Percentiles rank a stretch among this genome's conserved stretches.
Evolutionary conservation across 2,113 vertebrate species (phyloP).

Genomic region (Actenoides hombroni): DNA sequence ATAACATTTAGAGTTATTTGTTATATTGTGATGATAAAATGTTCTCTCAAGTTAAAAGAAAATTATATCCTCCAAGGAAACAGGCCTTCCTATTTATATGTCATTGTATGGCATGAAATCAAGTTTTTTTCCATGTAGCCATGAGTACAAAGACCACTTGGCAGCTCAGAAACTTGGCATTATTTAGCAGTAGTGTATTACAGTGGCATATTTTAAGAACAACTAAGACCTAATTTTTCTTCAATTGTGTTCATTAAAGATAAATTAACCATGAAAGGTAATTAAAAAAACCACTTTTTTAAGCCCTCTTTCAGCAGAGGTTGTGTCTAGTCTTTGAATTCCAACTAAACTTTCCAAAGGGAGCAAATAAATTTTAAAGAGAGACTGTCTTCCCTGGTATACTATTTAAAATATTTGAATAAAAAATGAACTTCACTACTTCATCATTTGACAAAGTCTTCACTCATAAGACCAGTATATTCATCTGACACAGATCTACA

Average conservation of each 20-base stretch:
- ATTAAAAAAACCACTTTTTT: not conserved
- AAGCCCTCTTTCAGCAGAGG: not conserved
- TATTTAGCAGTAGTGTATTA: not conserved
- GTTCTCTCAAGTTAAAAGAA: constrained; percentile 22
- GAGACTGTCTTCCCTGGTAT: not conserved
- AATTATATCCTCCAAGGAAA: constrained; percentile 46
- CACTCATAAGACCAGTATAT: not conserved
- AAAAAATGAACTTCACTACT: not conserved
- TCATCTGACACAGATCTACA: not conserved
- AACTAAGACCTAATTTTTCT: not conserved
- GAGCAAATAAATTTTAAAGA: not conserved
- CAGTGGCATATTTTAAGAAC: not conserved
- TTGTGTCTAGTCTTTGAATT: not conserved
- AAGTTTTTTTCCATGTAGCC: not conserved
- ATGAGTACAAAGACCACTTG: not conserved
- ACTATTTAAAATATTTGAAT: not conserved
- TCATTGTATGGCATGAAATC: constrained; percentile 36
- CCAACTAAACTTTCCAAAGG: not conserved
- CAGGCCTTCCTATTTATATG: constrained; percentile 27
- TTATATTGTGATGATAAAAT: not conserved
- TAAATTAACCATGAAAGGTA: constrained; percentile 20
- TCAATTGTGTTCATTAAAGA: not conserved
- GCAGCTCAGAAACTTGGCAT: not conserved
- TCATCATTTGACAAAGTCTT: not conserved
- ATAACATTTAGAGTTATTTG: constrained; percentile 45